A percentile compares a stretch with the other conserved stretches of the same genome.
Conservation (phyloP, 2,888 invertebrate species). For the Matsumyia berberina region DNA sequence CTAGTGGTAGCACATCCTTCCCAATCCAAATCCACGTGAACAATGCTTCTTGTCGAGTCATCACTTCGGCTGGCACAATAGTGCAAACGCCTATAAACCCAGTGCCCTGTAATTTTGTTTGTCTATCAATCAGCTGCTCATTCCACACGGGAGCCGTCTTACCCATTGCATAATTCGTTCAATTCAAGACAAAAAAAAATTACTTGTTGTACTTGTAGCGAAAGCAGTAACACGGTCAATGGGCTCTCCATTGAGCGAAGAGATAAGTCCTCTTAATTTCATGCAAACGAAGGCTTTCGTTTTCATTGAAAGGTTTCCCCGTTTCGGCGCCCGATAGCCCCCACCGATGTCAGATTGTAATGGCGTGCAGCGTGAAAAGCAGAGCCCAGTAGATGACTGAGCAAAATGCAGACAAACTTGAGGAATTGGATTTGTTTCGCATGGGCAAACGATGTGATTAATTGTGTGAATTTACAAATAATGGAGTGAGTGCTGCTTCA, state of each 20-base stretch:
- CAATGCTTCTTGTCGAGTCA: constrained; percentile 33
- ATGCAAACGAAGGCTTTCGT: constrained; percentile 49
- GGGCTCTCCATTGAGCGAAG: constrained; percentile 38
- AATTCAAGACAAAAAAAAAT: constrained; percentile 5
- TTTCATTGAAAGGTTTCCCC: constrained; percentile 41
- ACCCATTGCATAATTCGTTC: constrained; percentile 44
- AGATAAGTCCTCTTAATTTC: constrained; percentile 55
- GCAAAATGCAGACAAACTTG: constrained; percentile 40
- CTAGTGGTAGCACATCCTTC: constrained; percentile 15
- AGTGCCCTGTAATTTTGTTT: constrained; percentile 21
- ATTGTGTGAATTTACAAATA: constrained; percentile 50
- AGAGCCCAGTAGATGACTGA: constrained; percentile 37
- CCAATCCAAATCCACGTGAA: constrained; percentile 1
- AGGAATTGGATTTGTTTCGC: constrained; percentile 55
- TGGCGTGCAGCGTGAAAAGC: constrained; percentile 1
- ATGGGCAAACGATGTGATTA: constrained; percentile 47
- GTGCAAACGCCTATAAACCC: constrained; percentile 4
- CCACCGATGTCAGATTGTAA: constrained; percentile 1
- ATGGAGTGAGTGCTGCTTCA: constrained; percentile 15
- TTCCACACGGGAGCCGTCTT: constrained; percentile 33
- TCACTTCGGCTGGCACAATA: constrained; percentile 12
- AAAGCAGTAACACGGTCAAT: constrained; percentile 69
- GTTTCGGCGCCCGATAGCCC: no score
- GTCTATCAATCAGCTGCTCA: constrained; percentile 42
- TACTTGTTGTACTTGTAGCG: constrained; percentile 42